Evolutionary conservation across 2,888 invertebrate species (phyloP).

Genomic region (Drosophila ezoana): DNA sequence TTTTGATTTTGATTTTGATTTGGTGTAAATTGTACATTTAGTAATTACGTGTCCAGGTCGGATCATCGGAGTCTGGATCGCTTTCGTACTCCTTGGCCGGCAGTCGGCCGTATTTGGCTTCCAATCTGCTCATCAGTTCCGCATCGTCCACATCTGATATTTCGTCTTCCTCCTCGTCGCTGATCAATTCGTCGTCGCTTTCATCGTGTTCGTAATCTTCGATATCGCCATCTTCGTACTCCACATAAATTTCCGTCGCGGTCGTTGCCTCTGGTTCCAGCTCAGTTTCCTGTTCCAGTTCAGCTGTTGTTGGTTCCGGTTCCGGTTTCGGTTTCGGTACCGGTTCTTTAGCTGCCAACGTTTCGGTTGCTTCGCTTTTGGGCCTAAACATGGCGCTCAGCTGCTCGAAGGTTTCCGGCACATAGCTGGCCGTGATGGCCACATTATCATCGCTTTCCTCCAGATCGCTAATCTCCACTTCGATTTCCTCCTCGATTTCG

Average conservation of each 20-base stretch:
- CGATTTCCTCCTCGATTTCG: slow-evolving; percentile 81
- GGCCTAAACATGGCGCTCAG: slow-evolving; percentile 80
- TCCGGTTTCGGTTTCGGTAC: slow-evolving; percentile 4
- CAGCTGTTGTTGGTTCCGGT: neutral
- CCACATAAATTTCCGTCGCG: slow-evolving; percentile 67
- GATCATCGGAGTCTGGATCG: slow-evolving; percentile 84
- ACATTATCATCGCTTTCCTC: slow-evolving; percentile 84
- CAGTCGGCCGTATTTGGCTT: slow-evolving; percentile 90
- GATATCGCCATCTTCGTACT: slow-evolving; percentile 65
- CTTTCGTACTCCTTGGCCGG: slow-evolving; percentile 87
- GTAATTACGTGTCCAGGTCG: slow-evolving; percentile 85
- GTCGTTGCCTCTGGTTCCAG: slow-evolving; percentile 15
- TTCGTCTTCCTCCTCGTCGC: slow-evolving; percentile 85
- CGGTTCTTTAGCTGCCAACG: slow-evolving; percentile 2
- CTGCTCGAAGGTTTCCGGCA: slow-evolving; percentile 82
- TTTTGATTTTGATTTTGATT: slow-evolving; percentile 16
- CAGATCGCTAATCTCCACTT: slow-evolving; percentile 69
- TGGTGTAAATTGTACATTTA: slow-evolving; percentile 69
- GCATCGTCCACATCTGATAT: slow-evolving; percentile 89
- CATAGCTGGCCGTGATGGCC: slow-evolving; percentile 78
- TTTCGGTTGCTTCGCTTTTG: slow-evolving; percentile 31
- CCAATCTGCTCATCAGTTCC: slow-evolving; percentile 89
- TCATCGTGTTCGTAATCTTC: slow-evolving; percentile 63
- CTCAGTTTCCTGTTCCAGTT: slow-evolving; percentile 13
- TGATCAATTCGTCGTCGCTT: slow-evolving; percentile 66